phyloP scores from a whole-genome alignment of 1,140 invertebrate genomes.

The Caerostris darwini region DNA sequence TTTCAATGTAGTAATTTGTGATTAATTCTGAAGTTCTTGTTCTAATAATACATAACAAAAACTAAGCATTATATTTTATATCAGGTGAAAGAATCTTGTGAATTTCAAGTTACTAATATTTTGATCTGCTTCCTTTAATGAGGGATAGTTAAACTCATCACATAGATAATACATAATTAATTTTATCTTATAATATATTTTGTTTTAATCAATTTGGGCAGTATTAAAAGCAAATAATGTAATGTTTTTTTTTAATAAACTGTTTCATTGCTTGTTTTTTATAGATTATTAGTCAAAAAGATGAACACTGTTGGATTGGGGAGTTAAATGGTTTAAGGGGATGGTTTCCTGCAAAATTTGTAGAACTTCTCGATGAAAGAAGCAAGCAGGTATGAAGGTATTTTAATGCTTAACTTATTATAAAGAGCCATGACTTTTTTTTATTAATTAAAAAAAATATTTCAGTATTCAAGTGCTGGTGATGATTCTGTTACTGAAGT shows the following conservation, averaged over 20 bases:
- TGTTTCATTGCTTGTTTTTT: conserved; percentile 57
- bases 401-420: background rate
- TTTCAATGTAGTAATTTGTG: no score
- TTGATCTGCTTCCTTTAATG: no score
- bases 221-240: no score
- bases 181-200: no score
- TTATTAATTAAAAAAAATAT: background rate
- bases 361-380: conserved; percentile 97
- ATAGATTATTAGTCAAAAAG: conserved; percentile 95
- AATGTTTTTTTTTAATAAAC: background rate
- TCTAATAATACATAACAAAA: no score
- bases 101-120: no score
- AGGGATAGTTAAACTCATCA: no score
- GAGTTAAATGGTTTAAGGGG: conserved; percentile 98
- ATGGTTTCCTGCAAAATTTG: conserved; percentile 99
- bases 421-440: background rate
- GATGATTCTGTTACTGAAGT: conserved; percentile 98
- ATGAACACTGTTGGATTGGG: conserved; percentile 99
- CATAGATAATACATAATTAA: no score
- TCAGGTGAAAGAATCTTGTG: no score
- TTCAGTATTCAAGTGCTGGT: conserved; percentile 95
- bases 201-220: no score
- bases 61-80: no score
- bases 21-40: no score
- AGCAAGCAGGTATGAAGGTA: conserved; percentile 86